These are phyloP conservation scores for Lasius fuliginosus DNA, from an alignment of 2,888 invertebrate species.

Conservation along the genomic window DNA sequence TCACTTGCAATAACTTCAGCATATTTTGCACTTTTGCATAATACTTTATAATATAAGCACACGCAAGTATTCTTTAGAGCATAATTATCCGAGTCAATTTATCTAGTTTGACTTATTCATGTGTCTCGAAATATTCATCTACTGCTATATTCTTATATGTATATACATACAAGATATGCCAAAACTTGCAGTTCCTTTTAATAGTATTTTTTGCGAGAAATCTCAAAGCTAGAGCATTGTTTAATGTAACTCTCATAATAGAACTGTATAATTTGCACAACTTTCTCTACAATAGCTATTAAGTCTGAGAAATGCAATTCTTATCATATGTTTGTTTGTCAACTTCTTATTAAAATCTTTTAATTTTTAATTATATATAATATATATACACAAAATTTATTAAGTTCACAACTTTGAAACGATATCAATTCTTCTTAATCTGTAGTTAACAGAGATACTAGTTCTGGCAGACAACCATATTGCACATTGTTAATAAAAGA, in stretches of 20 bases:
- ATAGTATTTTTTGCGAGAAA: background rate
- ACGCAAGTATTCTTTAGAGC: constrained; percentile 54
- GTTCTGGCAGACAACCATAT: constrained; percentile 11
- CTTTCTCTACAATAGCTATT: background rate
- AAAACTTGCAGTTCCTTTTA: constrained; percentile 31
- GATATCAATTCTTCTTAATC: constrained; percentile 14
- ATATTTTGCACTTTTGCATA: constrained; percentile 53
- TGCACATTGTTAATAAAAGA: constrained; percentile 13
- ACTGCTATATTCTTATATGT: constrained; percentile 28
- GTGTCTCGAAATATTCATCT: constrained; percentile 4
- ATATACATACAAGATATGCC: background rate
- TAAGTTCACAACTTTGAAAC: background rate
- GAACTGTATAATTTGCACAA: background rate
- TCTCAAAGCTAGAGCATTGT: background rate
- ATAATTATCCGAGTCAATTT: constrained; percentile 62
- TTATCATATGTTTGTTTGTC: background rate
- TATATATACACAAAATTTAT: background rate
- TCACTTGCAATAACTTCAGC: constrained; percentile 35
- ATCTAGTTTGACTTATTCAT: constrained; percentile 51
- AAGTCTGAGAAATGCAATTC: background rate
- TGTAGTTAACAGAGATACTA: background rate
- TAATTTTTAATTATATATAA: background rate
- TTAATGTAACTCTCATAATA: background rate
- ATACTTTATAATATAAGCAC: constrained; percentile 55
- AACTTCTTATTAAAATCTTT: background rate